Base-by-base conservation (phyloP, 2,113 vertebrate species). In the Stomatorhinus ivindoensis region DNA sequence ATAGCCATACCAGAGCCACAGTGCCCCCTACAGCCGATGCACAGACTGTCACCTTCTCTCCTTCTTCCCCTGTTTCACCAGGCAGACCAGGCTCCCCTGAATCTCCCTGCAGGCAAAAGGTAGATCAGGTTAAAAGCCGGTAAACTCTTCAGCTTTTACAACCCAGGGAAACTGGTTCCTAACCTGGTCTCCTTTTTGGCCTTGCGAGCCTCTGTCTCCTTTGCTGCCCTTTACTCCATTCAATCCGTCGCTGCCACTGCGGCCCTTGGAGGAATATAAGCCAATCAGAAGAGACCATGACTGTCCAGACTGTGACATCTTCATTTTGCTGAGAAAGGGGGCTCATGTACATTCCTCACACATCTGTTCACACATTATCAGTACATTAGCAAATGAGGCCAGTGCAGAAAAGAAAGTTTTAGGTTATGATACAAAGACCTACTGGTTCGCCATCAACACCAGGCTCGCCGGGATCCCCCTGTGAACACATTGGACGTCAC, bases 401-500 rank as follows among this genome's bases (percentile, higher is more conserved):
- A 76, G 8, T 24, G 21, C 35, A 84, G 17, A 21, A 84, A 24
- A 46, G 82, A 84, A 84, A 84, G 44, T 84, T 44, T 47, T 24
- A 84, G 82, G 82, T 84, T 42, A 24, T 31, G n/a, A 21, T 3
- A 17, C 11, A 55, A 87, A 83, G 24, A 93, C 94, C 91, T 94
- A 98, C 97, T 8, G 94, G 92, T 89, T 90, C 93, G 91, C 97
- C 97, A 0, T 95, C 94, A 17, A 92, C 88, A 2, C 97, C 97
- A 13, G 94, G 94, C 87, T 97, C 97, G 84, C 97, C 97, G 0
- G 95, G 89, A 10, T 97, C 97, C 50, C 97, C 97, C 97, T 98
- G 94, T 65, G 80, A 90, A 90, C 90, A 91, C 90, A 31, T 0
- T 0, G 91, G 44, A 58, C 27, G 15, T 88, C 1, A 55, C 0